Evolutionary conservation across 2,113 vertebrate species (phyloP), one percentile per base, ranked within the genome.

Genomic region (Chrysochloris asiatica): DNA sequence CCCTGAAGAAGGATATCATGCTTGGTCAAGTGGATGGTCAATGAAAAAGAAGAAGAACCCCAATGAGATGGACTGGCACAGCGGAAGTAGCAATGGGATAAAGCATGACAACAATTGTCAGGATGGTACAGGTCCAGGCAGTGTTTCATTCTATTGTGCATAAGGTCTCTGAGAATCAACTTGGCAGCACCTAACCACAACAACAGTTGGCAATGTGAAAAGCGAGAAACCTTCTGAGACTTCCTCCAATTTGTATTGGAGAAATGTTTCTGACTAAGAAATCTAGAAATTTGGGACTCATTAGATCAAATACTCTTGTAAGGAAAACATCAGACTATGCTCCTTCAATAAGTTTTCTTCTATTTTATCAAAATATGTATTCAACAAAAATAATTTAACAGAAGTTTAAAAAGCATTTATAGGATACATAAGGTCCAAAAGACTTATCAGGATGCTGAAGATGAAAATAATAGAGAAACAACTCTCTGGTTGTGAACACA

Each of bases 381-480:
- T 90, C 50, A 84, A 77, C 14, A 47, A 79, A 56, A 86, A 36
- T 78, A 52, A 79, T 83, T 88, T 76, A 56, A 76, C 19, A 33
- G 38, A 65, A 75, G 63, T 92, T 88, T 17, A 14, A 69, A 56
- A 90, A 76, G 3, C 69, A 47, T 63, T 83, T 61, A 36, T 50
- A 50, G 83, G 91, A 79, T 24, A 10, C 26, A 56, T 59, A 14
- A 59, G 71, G 22, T 89, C 59, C 54, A 61, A 28, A 41, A 30
- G 43, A 80, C 38, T 38, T 61, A 45, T 38, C 6, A 63, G 52
- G 38, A 72, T 56, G 17, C 6, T 63, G 12, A 84, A 13, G 41
- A 87, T 77, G 7, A 84, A 80, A 81, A 86, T 77, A 50, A 72
- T 24, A 30, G 36, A 47, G 28, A 81, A 83, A 75, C 11, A 75